Conservation (phyloP, 2,888 invertebrate species). For the Aleiodes testaceus region DNA sequence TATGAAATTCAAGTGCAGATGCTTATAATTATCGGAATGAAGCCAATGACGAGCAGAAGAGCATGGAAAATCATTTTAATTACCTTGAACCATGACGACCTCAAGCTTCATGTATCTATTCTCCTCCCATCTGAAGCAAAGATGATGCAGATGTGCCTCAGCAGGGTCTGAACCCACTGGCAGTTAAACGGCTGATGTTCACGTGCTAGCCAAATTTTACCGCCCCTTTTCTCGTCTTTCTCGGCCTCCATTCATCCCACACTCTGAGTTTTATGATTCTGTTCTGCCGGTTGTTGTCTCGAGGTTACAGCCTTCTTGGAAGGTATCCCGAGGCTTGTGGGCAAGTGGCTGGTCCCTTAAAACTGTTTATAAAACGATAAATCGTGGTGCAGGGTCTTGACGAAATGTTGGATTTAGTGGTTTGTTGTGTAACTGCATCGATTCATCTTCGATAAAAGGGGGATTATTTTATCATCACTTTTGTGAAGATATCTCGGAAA, state of each 20-base stretch:
- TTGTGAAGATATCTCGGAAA: too few species aligned
- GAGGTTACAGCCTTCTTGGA: constrained; percentile 28
- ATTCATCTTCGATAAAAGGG: too few species aligned
- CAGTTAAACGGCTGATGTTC: constrained; percentile 29
- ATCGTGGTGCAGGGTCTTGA: background rate
- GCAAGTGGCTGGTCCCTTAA: constrained; percentile 18
- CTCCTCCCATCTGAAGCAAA: background rate
- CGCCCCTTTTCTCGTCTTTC: constrained; percentile 9
- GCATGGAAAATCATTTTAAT: background rate
- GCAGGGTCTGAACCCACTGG: constrained; percentile 25
- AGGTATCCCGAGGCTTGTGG: background rate
- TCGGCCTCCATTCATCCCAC: constrained; percentile 27
- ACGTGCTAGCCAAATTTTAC: constrained; percentile 32
- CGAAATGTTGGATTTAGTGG: constrained; percentile 13
- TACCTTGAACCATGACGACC: too few species aligned
- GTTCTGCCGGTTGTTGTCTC: constrained; percentile 6
- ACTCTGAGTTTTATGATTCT: constrained; percentile 18
- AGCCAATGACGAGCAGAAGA: too few species aligned
- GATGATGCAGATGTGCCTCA: constrained; percentile 16
- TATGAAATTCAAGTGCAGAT: background rate
- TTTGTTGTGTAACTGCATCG: background rate
- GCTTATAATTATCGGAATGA: too few species aligned
- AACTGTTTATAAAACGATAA: background rate
- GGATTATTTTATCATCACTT: too few species aligned
- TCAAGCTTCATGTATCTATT: too few species aligned